phyloP scores from a whole-genome alignment of 2,888 invertebrate species.

The Pogonocherus hispidulus region DNA sequence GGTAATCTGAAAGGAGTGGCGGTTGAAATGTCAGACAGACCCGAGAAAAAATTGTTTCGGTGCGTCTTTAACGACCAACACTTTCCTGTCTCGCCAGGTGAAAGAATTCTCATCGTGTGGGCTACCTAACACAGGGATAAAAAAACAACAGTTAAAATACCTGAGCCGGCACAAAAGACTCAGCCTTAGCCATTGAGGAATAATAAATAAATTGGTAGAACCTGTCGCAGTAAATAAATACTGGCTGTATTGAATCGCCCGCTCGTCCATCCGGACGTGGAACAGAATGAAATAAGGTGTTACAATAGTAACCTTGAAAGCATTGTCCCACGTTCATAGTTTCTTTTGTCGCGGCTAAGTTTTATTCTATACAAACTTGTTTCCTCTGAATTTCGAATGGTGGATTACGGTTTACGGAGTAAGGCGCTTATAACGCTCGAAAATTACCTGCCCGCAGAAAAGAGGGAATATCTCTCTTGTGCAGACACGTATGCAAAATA shows the following conservation, averaged over 20 bases:
- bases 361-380: constrained; percentile 29
- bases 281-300: constrained; percentile 41
- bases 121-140: constrained; percentile 1
- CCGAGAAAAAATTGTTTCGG: constrained; percentile 38
- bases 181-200: constrained; percentile 41
- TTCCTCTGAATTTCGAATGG: constrained; percentile 32
- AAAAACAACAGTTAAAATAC: constrained; percentile 31
- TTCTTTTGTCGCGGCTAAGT: constrained; percentile 24
- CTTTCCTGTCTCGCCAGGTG: constrained; percentile 39
- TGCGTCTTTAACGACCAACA: constrained; percentile 44
- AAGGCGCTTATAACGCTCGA: constrained; percentile 26
- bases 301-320: constrained; percentile 42
- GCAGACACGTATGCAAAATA: constrained; percentile 21
- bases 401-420: constrained; percentile 28
- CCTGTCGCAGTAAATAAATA: constrained; percentile 43
- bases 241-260: constrained; percentile 34
- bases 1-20: constrained; percentile 5
- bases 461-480: constrained; percentile 34
- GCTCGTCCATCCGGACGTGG: constrained; percentile 33
- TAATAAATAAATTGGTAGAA: constrained; percentile 49
- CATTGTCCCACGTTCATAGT: constrained; percentile 30
- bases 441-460: constrained; percentile 45
- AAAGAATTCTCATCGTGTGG: constrained; percentile 30
- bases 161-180: constrained; percentile 39
- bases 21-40: constrained; percentile 35